Percentiles rank a stretch among this genome's conserved stretches.
These are phyloP conservation scores for Trichogramma evanescens DNA, from an alignment of 2,888 invertebrate genomes.

Conservation along the genomic window DNA sequence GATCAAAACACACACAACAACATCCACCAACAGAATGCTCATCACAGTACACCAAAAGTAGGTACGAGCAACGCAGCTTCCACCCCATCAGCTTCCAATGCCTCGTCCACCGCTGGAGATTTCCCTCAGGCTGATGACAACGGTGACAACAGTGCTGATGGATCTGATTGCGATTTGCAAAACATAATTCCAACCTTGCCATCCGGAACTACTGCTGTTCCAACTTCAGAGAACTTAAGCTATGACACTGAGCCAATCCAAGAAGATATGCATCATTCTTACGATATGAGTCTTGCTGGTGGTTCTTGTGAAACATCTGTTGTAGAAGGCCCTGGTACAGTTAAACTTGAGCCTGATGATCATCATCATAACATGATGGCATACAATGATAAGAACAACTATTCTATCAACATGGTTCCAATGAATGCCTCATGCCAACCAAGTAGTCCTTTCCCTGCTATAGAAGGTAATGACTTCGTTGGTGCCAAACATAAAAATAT, in stretches of 20 bases:
- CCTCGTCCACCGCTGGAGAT: slow-evolving; percentile 18
- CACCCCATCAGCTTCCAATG: slow-evolving; percentile 28
- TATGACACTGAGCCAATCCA: background rate
- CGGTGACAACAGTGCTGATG: slow-evolving; percentile 25
- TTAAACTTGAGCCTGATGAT: slow-evolving; percentile 45
- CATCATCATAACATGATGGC: slow-evolving; percentile 35
- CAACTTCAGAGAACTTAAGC: background rate
- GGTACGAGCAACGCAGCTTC: slow-evolving; percentile 23
- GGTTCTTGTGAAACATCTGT: slow-evolving; percentile 36
- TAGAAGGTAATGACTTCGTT: slow-evolving; percentile 38
- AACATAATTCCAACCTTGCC: slow-evolving; percentile 12
- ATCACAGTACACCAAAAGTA: slow-evolving; percentile 21
- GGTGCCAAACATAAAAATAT: background rate
- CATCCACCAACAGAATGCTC: slow-evolving; percentile 12
- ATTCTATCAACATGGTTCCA: slow-evolving; percentile 43
- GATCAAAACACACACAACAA: background rate
- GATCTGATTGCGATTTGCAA: slow-evolving; percentile 30
- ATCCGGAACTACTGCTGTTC: background rate
- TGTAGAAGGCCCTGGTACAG: slow-evolving; percentile 43
- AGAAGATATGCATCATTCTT: too few species aligned
- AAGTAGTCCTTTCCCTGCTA: slow-evolving; percentile 43
- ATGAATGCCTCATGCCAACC: slow-evolving; percentile 36
- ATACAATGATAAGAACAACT: slow-evolving; percentile 41
- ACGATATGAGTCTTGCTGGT: too few species aligned
- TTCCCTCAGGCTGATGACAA: slow-evolving; percentile 16